These are phyloP conservation scores for Bubo blakistoni DNA, from an alignment of 2,113 vertebrate genomes.

Conservation along the genomic window DNA sequence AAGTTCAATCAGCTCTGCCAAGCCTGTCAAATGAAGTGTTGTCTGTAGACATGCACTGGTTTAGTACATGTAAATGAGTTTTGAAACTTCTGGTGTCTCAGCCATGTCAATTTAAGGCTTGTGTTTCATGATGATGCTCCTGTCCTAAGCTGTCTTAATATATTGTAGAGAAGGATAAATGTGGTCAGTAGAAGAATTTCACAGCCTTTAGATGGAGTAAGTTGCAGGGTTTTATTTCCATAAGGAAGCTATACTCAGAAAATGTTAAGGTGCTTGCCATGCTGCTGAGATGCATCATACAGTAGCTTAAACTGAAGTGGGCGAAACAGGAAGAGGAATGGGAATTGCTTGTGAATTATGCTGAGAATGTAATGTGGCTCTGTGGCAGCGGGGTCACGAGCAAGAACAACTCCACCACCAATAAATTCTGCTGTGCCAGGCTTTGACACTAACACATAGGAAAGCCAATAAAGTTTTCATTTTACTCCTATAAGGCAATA, in stretches of 20 bases:
- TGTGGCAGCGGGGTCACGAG: fast-evolving
- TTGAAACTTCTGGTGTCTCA: neutral
- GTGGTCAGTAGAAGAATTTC: neutral
- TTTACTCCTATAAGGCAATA: neutral
- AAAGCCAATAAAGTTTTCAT: neutral
- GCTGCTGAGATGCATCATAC: neutral
- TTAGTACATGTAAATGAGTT: neutral
- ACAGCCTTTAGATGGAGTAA: neutral
- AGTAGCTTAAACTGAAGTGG: neutral
- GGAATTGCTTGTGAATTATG: neutral
- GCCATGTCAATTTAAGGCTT: neutral
- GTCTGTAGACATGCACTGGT: neutral
- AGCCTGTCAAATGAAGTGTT: neutral
- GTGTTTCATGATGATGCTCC: neutral
- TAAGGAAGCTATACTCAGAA: neutral
- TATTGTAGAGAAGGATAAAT: neutral
- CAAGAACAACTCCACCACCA: neutral
- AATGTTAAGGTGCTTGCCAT: neutral
- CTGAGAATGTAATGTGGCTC: neutral
- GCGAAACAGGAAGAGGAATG: neutral
- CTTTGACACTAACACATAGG: neutral
- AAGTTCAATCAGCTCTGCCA: neutral
- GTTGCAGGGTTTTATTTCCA: neutral
- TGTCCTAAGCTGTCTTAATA: neutral
- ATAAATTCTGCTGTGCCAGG: neutral